A percentile compares a stretch with the other conserved stretches of the same genome.
These are phyloP conservation scores for Oreochromis niloticus DNA, from an alignment of 2,113 vertebrate genomes.

Conservation along the genomic window DNA sequence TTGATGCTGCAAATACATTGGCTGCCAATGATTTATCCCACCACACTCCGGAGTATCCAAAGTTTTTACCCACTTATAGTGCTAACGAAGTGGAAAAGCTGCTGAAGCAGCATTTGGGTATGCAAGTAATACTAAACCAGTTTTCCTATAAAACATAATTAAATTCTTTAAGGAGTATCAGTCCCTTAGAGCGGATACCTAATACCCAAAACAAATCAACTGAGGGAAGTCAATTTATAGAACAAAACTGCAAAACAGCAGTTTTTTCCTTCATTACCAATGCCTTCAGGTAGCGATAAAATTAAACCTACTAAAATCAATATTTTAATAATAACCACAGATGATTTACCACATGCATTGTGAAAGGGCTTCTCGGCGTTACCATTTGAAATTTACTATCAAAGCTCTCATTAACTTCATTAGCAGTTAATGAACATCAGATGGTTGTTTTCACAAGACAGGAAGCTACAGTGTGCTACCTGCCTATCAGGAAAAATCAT, in stretches of 20 bases:
- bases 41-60: not conserved
- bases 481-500: not conserved
- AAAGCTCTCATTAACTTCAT: not conserved
- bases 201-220: not conserved
- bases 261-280: not conserved
- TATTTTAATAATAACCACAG: not conserved
- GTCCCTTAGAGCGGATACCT: not conserved
- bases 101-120: not conserved
- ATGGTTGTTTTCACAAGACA: not conserved
- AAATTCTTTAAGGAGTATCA: not conserved
- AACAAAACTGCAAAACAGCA: not conserved
- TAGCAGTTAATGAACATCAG: not conserved
- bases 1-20: not conserved
- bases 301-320: not conserved
- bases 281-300: not conserved
- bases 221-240: not conserved
- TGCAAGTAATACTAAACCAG: not conserved
- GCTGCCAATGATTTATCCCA: not conserved
- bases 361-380: not conserved
- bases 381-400: not conserved
- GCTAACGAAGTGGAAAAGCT: not conserved
- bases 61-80: not conserved
- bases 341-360: not conserved
- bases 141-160: conserved; percentile 5
- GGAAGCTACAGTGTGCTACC: not conserved